Percentiles rank a stretch among this genome's conserved stretches.
Evolutionary conservation across 2,113 vertebrate genomes (phyloP).

Genomic region (Atlantisia rogersi): DNA sequence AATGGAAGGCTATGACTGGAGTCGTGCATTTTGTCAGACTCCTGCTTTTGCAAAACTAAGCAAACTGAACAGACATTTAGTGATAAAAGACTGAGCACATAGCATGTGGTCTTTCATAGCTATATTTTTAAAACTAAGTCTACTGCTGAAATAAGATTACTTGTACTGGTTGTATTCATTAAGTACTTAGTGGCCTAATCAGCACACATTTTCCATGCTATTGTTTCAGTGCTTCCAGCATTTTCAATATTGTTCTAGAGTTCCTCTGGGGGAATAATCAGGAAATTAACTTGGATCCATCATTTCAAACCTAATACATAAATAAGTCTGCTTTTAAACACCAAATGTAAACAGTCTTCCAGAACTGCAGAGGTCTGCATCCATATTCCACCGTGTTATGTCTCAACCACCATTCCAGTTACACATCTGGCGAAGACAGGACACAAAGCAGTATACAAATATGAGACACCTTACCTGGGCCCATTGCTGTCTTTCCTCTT

Average conservation of each 20-base stretch:
- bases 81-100: neutral
- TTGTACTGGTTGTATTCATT: neutral
- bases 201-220: neutral
- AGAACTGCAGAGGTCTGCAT: neutral
- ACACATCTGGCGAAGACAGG: neutral
- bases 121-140: neutral
- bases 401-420: neutral
- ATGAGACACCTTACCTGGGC: slow-evolving; percentile 84
- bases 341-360: neutral
- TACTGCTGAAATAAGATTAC: slow-evolving; percentile 9
- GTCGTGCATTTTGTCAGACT: neutral
- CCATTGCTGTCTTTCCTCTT: slow-evolving; percentile 92
- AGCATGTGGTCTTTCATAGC: neutral
- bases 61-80: neutral
- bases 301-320: neutral
- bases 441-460: neutral
- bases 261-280: neutral
- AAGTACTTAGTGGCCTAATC: slow-evolving; percentile 30
- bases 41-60: neutral
- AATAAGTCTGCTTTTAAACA: neutral
- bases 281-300: neutral
- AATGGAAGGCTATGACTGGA: neutral
- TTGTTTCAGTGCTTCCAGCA: neutral
- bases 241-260: neutral
- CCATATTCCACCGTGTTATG: neutral